Conservation (phyloP, 2,797 vertebrate species). For the Malacoraja senta region DNA sequence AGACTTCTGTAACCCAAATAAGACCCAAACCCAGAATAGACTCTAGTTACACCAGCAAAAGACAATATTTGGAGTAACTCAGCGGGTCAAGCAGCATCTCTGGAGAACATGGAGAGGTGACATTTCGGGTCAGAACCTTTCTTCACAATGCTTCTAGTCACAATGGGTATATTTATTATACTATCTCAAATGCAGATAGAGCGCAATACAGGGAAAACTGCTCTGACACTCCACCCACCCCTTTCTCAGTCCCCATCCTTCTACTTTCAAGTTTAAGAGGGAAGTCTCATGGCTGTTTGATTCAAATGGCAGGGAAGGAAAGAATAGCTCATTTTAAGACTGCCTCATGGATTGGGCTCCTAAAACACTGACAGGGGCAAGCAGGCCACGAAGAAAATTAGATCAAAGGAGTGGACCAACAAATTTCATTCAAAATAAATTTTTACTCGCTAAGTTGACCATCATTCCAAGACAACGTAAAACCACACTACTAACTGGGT, state of each 20-base stretch:
- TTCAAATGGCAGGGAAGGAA: not conserved
- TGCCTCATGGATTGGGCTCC: not conserved
- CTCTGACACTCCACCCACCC: not conserved
- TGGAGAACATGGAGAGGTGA: no score
- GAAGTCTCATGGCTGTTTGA: not conserved
- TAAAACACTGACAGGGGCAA: not conserved
- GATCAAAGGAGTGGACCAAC: not conserved
- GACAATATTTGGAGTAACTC: no score
- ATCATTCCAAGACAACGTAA: not conserved
- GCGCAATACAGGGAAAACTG: not conserved
- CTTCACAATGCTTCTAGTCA: no score
- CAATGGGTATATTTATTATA: not conserved
- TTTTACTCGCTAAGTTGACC: not conserved
- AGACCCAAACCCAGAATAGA: not conserved
- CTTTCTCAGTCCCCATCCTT: not conserved
- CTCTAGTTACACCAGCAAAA: not conserved
- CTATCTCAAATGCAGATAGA: not conserved
- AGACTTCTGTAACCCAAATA: not conserved
- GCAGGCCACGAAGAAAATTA: not conserved
- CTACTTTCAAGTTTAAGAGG: not conserved
- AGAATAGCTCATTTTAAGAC: not conserved
- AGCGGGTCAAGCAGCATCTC: no score
- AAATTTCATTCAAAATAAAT: not conserved
- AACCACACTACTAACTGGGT: not conserved
- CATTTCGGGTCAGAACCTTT: no score